Percentiles rank a stretch among this genome's conserved stretches.
Evolutionary conservation across 2,888 invertebrate species (phyloP).

Genomic region (Pterostichus niger): DNA sequence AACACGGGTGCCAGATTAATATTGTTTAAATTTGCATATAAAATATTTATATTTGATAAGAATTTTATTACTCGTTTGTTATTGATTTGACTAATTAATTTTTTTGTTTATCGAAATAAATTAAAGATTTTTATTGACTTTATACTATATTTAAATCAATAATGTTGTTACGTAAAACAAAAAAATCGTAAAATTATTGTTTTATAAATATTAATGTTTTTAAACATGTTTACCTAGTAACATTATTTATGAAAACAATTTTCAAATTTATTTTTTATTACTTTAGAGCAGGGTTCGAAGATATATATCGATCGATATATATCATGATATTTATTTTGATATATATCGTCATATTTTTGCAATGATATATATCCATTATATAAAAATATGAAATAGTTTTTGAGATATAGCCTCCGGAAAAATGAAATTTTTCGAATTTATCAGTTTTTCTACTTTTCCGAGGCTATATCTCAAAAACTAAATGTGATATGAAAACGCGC

Average conservation of each 20-base stretch:
- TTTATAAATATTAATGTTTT: constrained; percentile 40
- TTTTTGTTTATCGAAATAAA: constrained; percentile 47
- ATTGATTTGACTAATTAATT: constrained; percentile 49
- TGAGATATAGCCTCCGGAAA: too few relatives aligned
- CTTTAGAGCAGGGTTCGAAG: too few relatives aligned
- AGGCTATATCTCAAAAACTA: too few relatives aligned
- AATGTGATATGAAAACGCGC: too few relatives aligned
- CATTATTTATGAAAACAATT: background rate
- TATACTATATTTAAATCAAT: constrained; percentile 43
- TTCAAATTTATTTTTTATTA: background rate
- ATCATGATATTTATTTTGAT: too few relatives aligned
- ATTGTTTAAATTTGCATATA: constrained; percentile 40
- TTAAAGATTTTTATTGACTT: constrained; percentile 25
- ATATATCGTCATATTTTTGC: too few relatives aligned
- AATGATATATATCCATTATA: too few relatives aligned
- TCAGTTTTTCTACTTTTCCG: too few relatives aligned
- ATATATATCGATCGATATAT: too few relatives aligned
- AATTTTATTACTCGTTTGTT: constrained; percentile 37
- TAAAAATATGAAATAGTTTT: too few relatives aligned
- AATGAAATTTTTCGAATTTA: too few relatives aligned
- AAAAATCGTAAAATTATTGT: constrained; percentile 43
- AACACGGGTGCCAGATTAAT: constrained; percentile 6
- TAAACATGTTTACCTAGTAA: constrained; percentile 3
- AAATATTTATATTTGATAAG: constrained; percentile 45
- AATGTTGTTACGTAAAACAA: constrained; percentile 45